Evolutionary conservation across 2,797 vertebrate genomes (phyloP).

Genomic region (Sebastiscus tertius): DNA sequence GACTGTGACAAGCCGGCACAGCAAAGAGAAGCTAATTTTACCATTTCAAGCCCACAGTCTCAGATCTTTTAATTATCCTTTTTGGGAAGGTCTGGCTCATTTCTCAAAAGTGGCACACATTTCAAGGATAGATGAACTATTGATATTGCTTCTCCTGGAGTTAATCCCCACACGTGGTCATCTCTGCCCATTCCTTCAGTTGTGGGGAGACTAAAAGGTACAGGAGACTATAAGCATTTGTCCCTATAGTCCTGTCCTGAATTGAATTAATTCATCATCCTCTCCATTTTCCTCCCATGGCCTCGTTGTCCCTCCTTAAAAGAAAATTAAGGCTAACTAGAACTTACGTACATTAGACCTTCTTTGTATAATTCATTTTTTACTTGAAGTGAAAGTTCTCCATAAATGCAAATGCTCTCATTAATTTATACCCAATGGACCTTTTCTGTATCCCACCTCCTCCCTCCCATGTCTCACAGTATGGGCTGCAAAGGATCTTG

Average conservation of each 20-base stretch:
- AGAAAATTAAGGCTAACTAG: conserved; percentile 76
- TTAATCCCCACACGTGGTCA: conserved; percentile 70
- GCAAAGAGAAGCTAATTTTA: conserved; percentile 64
- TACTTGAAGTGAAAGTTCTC: conserved; percentile 55
- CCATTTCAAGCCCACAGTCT: conserved; percentile 57
- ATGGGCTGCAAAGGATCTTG: conserved; percentile 94
- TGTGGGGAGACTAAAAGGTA: conserved; percentile 60
- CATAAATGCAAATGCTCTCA: conserved; percentile 64
- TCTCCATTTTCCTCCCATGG: conserved; percentile 68
- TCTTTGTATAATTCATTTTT: conserved; percentile 51
- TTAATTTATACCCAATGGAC: conserved; percentile 64
- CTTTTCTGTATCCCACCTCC: conserved; percentile 20
- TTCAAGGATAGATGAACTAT: conserved; percentile 75
- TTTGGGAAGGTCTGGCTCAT: conserved; percentile 68
- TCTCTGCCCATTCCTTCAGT: conserved; percentile 46
- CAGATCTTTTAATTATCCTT: conserved; percentile 71
- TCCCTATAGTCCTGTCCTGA: conserved; percentile 79
- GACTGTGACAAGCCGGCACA: conserved; percentile 25
- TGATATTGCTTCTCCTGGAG: conserved; percentile 68
- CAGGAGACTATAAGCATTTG: conserved; percentile 71
- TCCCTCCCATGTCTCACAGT: conserved; percentile 71
- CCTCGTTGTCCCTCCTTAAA: conserved; percentile 76
- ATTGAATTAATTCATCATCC: conserved; percentile 80
- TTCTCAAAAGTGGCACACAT: conserved; percentile 77
- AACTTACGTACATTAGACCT: conserved; percentile 51